Conservation (phyloP, 2,113 vertebrate species). For the Rynchops niger region DNA sequence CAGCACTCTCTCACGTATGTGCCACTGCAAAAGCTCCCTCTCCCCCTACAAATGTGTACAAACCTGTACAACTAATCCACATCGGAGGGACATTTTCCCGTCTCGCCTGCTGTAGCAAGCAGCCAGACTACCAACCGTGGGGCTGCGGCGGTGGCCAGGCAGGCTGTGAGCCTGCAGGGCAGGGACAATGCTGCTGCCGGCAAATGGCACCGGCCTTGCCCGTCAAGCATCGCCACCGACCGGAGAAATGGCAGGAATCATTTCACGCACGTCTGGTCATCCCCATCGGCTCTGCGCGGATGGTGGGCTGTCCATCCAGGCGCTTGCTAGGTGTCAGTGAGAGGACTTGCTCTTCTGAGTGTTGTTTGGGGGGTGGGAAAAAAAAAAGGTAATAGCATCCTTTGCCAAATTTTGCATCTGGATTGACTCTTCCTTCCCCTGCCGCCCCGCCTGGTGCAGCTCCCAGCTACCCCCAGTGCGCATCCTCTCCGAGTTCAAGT, state of each 20-base stretch:
- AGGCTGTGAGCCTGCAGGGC: rapidly evolving
- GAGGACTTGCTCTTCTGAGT: not conserved
- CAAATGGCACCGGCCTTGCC: rapidly evolving
- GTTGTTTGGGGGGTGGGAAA: not conserved
- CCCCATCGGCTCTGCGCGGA: rapidly evolving
- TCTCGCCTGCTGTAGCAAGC: not conserved
- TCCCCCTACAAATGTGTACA: not conserved
- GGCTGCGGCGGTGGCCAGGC: not conserved
- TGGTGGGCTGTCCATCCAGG: not conserved
- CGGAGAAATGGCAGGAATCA: rapidly evolving
- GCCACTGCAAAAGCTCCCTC: not conserved
- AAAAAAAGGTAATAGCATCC: no score
- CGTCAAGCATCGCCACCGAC: rapidly evolving
- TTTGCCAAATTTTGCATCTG: not conserved
- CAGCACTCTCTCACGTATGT: slow-evolving; percentile 14
- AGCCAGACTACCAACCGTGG: rapidly evolving
- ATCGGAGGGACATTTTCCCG: not conserved
- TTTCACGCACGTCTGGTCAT: rapidly evolving
- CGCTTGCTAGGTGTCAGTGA: not conserved
- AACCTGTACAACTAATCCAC: rapidly evolving
- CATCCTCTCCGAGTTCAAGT: not conserved
- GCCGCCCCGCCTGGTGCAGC: rapidly evolving
- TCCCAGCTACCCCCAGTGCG: not conserved
- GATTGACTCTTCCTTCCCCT: not conserved
- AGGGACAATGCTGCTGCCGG: not conserved